Base-by-base conservation (phyloP, 2,888 invertebrate genomes). In the Piscicola geometra region DNA sequence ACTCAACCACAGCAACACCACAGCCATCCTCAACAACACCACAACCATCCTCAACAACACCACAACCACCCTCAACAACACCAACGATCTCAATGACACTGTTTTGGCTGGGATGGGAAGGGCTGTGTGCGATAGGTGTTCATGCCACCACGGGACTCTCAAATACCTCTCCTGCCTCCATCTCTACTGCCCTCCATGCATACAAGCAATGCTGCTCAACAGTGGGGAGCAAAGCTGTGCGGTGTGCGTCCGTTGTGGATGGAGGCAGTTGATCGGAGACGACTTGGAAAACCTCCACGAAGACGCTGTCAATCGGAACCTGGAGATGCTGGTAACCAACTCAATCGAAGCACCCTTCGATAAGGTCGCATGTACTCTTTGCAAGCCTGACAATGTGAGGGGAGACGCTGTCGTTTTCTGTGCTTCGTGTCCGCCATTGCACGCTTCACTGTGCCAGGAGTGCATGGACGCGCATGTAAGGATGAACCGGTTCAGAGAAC, bases 401-500 rank as follows among this genome's bases (percentile, higher is more conserved):
- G 60, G 60, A 15, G n/a, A 56, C 5, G 60, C 60, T 3, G 60
- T 56, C 12, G 60, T 21, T 18, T 56, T 25, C 60, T 56, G 60
- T 56, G 9, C 60, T n/a, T 56, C 60, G 25, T 56, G 60, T 56
- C 60, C 60, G 3, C n/a, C 60, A 18, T n/a, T 5, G n/a, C 60
- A 56, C 3, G 60, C 60, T 21, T 56, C 5, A 3, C 21, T 56
- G 21, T 56, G 60, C 60, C n/a, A 18, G 25, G 60, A 9, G n/a
- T 56, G 60, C n/a, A 56, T 21, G 12, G n/a, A 25, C 5, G 60
- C 60, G 9, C 60, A 56, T n/a, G n/a, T 56, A 5, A 3, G 5
- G n/a, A 56, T 56, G 60, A 56, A 15, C 60, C 60, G 60, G 3
- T 56, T 56, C 60, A 56, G n/a, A 21, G 60, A 21, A 5, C 60